Evolutionary conservation across 1,140 invertebrate species (phyloP).

Genomic region (Odontomachus brunneus): DNA sequence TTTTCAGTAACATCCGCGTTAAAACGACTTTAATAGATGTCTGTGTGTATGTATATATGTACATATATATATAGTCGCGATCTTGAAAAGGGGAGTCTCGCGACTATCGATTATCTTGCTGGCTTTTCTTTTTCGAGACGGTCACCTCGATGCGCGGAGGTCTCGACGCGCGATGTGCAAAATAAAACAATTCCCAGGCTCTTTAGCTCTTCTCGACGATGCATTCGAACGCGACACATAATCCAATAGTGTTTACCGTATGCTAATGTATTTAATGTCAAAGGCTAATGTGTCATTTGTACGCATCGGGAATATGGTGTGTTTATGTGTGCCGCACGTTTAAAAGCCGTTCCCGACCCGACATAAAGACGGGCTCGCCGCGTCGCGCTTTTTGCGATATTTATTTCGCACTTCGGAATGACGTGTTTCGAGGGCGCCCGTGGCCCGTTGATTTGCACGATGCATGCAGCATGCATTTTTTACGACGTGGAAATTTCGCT

Average conservation of each 20-base stretch:
- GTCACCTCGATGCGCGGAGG: background rate
- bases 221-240: slow-evolving; percentile 19
- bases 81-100: background rate
- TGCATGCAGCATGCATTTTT: background rate
- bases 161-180: background rate
- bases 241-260: slow-evolving; percentile 19
- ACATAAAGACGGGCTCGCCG: background rate
- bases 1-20: background rate
- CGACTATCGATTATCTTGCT: background rate
- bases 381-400: background rate
- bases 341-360: slow-evolving; percentile 22
- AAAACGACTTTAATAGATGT: background rate
- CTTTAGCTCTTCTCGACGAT: background rate
- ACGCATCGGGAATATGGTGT: background rate
- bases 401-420: background rate
- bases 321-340: background rate
- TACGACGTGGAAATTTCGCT: background rate
- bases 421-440: background rate
- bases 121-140: background rate
- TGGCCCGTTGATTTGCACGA: background rate
- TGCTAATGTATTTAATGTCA: slow-evolving; percentile 47
- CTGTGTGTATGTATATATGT: background rate
- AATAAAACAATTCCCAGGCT: background rate
- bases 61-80: too few species aligned
- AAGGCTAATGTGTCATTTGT: slow-evolving; percentile 42